Conservation (phyloP, 2,888 invertebrate species). For the Polyommatus icarus region DNA sequence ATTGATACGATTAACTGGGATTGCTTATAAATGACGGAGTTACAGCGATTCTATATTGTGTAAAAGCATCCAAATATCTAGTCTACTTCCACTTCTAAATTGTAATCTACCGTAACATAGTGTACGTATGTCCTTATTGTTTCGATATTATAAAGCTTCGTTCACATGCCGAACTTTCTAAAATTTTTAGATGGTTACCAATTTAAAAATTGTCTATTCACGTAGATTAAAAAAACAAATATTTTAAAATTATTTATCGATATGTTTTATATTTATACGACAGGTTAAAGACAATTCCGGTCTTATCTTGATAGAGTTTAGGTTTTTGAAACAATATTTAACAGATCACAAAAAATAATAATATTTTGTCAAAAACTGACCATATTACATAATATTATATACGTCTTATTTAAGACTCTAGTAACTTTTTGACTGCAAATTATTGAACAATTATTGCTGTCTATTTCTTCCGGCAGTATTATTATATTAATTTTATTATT, state of each 20-base stretch:
- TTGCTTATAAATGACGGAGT: conserved; percentile 61
- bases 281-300: background rate
- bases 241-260: background rate
- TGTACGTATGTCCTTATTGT: conserved; percentile 75
- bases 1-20: conserved; percentile 64
- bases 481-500: background rate
- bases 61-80: conserved; percentile 80
- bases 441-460: background rate
- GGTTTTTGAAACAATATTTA: background rate
- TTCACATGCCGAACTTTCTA: conserved; percentile 39
- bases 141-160: conserved; percentile 70
- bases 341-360: background rate
- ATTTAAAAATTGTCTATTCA: background rate
- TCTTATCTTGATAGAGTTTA: background rate
- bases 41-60: conserved; percentile 72
- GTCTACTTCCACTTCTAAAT: conserved; percentile 60
- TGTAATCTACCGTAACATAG: conserved; percentile 50
- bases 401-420: too few species aligned
- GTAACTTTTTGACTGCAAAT: too few species aligned
- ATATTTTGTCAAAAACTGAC: background rate
- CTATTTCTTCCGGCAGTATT: background rate
- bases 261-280: conserved; percentile 19
- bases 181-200: too few species aligned
- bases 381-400: too few species aligned
- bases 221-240: background rate